Evolutionary conservation across 2,797 vertebrate genomes (phyloP), one percentile per base, ranked within the genome.

Genomic region (Onychomys torridus): DNA sequence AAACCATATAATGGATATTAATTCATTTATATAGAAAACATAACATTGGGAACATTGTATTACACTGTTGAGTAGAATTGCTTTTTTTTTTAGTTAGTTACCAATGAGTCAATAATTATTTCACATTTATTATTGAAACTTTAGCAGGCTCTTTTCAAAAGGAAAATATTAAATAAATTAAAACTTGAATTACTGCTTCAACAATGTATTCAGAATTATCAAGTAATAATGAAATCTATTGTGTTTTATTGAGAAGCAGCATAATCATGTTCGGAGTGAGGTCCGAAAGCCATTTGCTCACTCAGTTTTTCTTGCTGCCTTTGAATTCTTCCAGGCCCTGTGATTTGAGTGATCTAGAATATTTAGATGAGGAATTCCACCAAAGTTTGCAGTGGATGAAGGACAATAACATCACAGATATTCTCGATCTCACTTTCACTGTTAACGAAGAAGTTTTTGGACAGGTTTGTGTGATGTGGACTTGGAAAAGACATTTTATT

Each of bases 321-420:
- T 76, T 95, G 75, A n/a, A 96, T 84, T 76, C 46, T 32, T 95
- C 89, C 97, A 99, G 99, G 90, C 98, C 99, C 0, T 99, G 99
- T 85, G 99, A 99, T 98, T 98, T 99, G 98, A 99, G 99, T 12
- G 99, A 99, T 96, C 98, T 99, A 85, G 99, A 99, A 97, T 99
- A 99, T 96, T 98, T 99, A 98, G 99, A 99, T 92, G 99, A 99
- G 98, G 99, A 99, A 98, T 99, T 99, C 98, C 99, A 99, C 97
- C 99, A 99, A 97, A 99, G 99, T 87, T 98, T 99, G 97, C 99
- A 99, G 96, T 99, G 99, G 99, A 99, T 99, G 99, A 99, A 99
- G 96, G 99, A 99, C 98, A 99, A 99, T 46, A 99, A 99, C 97
- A 99, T 99, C 98, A 99, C 99, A 3, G 99, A 99, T 97, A 99